Evolutionary conservation across 35 echinoderm and acorn worm genomes (phyloP), one percentile per base, ranked within the genome.

Genomic region (Hemicentrotus pulcherrimus): DNA sequence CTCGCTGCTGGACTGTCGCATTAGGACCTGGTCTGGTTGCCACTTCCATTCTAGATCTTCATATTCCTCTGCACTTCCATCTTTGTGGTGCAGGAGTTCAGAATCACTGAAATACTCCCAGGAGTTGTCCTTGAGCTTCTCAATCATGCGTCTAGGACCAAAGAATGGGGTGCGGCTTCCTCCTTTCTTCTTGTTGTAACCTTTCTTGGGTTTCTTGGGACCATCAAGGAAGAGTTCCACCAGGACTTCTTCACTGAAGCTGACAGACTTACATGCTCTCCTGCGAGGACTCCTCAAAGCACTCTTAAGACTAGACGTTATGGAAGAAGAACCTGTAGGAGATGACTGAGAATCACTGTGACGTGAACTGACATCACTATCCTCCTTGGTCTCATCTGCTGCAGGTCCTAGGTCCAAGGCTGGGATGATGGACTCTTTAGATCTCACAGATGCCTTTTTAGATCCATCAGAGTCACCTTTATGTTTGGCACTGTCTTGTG

Each of bases 221-320:
- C 96, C 91, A 52, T 91, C 61, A 11, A 97, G 86, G 47, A 99
- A 95, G 4, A 94, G 92, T 78, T 96, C 98, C 41, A 99, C 98
- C 13, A 93, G 86, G 2, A 99, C 98, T 24, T 97, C 96, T 70
- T 99, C 98, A 71, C 96, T 96, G 96, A 99, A 99, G 93, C 98
- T 99, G 12, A 99, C 98, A 9, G 98, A 99, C 95, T 97, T 97
- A 61, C 91, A 96, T 22, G 61, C 94, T 18, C 98, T 94, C 48
- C 78, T 89, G 32, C 95, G 31, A 78, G 94, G 61, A 46, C 30
- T 88, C 31, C 94, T 96, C 2, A 99, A 47, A 86, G 96, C 96
- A 88, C 98, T 99, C 55, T 97, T 97, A 47, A 97, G 95, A 78
- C 95, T 87, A 41, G 94, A 85, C 14, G 98, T 95, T 78, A 97